Evolutionary conservation across 2,888 invertebrate genomes (phyloP).

Genomic region (Entomobrya multifasciata): DNA sequence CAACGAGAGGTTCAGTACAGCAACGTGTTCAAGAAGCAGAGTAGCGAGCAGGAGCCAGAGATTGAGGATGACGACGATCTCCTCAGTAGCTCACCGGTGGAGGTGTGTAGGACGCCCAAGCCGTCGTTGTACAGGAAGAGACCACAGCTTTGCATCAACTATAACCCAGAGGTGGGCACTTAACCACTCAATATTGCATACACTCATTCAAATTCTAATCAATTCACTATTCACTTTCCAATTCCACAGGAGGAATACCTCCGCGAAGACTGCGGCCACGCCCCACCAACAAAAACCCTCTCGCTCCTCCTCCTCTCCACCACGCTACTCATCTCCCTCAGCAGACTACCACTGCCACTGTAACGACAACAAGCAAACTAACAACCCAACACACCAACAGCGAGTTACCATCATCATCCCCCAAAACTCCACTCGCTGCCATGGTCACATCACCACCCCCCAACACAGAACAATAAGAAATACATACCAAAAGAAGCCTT

Average conservation of each 20-base stretch:
- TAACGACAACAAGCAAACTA: not conserved
- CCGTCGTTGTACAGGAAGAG: constrained; percentile 75
- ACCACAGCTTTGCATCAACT: constrained; percentile 66
- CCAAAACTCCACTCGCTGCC: no score
- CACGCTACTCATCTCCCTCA: not conserved
- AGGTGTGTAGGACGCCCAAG: constrained; percentile 75
- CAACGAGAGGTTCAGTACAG: constrained; percentile 74
- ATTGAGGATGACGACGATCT: constrained; percentile 39
- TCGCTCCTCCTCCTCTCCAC: not conserved
- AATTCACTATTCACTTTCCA: no score
- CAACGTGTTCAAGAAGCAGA: constrained; percentile 32
- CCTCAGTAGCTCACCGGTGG: constrained; percentile 45
- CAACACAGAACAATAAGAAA: not conserved
- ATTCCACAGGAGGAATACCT: constrained; percentile 45
- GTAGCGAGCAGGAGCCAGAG: not conserved
- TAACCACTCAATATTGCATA: not conserved
- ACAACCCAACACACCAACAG: not conserved
- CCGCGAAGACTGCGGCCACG: constrained; percentile 50
- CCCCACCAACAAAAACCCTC: not conserved
- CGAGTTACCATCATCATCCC: no score
- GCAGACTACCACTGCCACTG: not conserved
- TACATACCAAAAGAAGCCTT: constrained; percentile 65
- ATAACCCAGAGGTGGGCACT: constrained; percentile 63
- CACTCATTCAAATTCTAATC: no score
- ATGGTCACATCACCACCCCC: no score